Percentiles rank a stretch among this genome's conserved stretches.
phyloP scores from a whole-genome alignment of 2,888 invertebrate species.

The Perizoma flavofasciatum region DNA sequence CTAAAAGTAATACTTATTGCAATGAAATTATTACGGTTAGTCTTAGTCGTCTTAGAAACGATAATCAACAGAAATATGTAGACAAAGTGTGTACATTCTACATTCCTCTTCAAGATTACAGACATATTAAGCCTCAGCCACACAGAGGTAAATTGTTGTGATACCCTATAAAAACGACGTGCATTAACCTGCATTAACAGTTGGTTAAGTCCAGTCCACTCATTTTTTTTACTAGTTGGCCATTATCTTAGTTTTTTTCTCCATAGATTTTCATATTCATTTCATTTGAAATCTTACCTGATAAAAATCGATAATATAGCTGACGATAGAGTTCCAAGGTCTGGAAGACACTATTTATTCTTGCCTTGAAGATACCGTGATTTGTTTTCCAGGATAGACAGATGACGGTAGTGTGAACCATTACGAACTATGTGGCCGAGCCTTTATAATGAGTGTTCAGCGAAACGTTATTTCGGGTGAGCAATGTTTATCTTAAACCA shows the following conservation, averaged over 20 bases:
- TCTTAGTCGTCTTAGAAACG: conserved; percentile 25
- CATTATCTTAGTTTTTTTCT: no score
- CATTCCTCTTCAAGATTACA: conserved; percentile 49
- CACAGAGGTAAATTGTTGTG: conserved; percentile 1
- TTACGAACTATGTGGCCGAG: conserved; percentile 8
- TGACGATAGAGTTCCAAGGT: no score
- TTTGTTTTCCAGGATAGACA: no score
- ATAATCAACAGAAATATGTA: conserved; percentile 49
- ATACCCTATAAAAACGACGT: not conserved
- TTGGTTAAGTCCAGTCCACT: no score
- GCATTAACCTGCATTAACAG: not conserved
- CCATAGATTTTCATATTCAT: no score
- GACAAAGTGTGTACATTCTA: conserved; percentile 56
- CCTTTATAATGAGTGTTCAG: conserved; percentile 37
- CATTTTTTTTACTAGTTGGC: no score
- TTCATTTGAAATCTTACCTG: no score
- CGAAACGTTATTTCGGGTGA: conserved; percentile 68
- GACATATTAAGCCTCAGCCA: conserved; percentile 12
- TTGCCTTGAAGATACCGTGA: no score
- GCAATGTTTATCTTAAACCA: conserved; percentile 68
- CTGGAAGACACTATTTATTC: no score
- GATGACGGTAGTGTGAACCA: no score
- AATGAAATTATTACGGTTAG: conserved; percentile 32
- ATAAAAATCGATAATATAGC: no score
- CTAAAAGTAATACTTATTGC: conserved; percentile 21